Base-by-base conservation (phyloP, 2,797 vertebrate genomes). In the Furcifer pardalis region DNA sequence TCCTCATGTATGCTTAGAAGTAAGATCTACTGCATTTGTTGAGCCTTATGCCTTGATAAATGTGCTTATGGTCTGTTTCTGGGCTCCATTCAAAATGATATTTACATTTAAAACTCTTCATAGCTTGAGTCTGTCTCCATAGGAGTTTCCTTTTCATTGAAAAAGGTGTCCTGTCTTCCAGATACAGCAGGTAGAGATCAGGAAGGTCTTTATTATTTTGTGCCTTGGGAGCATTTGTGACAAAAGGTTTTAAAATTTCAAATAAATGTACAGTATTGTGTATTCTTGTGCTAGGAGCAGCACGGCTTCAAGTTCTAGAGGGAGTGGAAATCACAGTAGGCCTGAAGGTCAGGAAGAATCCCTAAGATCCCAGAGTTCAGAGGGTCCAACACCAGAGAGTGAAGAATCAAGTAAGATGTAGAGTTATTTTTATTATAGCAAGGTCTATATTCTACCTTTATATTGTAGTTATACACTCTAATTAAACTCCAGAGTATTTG, bases 231-330 rank as follows among this genome's bases (percentile, higher is more conserved):
- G 66, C 42, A 15, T 2, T 46, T 66, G 65, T 79, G 59, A 79
- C 15, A 40, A 4, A 27, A 42, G n/a, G n/a, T n/a, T n/a, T 80
- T 40, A 44, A 77, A 77, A 27, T 25, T 23, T 27, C 40, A 60
- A 77, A 32, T 46, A 77, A 27, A 42, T 71, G 19, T 15, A 37
- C 90, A 74, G 35, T n/a, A 63, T 87, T 87, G 19, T 71, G 40
- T 7, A 89, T 17, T 89, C 87, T 46, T 0, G 0, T 76, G 40
- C 9, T 90, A 99, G 98, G 98, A 98, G 97, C 95, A 97, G 97
- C 90, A 97, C 96, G 89, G 95, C 97, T 42, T 97, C 97, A 89
- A 96, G 96, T 91, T 97, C 98, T 65, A 97, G 97, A 95, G 97
- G 97, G 85, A 96, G 95, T 44, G 95, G 96, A 89, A 96, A 94